phyloP scores from a whole-genome alignment of 35 echinoderm and acorn worm genomes.

The Apostichopus parvimensis region DNA sequence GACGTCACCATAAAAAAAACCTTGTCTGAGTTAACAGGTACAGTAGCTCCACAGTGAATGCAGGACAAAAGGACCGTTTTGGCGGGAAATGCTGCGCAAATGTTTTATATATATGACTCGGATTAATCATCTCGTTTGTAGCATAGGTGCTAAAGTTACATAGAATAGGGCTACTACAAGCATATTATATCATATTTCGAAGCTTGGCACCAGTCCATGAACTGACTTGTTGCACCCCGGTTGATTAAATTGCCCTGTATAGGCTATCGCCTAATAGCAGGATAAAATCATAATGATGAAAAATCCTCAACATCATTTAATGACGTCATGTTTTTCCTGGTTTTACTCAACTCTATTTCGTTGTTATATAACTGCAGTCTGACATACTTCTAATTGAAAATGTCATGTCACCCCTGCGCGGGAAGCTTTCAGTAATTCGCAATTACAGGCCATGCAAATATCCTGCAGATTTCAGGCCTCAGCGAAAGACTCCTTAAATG shows the following conservation, averaged over 20 bases:
- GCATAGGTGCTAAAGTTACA: no score
- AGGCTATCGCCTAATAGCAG: no score
- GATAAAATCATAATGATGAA: no score
- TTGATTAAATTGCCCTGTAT: not conserved
- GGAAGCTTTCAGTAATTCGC: not conserved
- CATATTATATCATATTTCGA: not conserved
- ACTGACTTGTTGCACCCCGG: not conserved
- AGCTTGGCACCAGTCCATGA: not conserved
- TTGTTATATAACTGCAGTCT: not conserved
- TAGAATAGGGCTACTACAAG: no score
- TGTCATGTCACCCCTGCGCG: not conserved
- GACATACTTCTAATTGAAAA: not conserved
- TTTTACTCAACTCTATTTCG: not conserved
- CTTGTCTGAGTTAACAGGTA: not conserved
- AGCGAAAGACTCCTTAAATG: not conserved
- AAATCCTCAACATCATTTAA: not conserved
- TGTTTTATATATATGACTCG: no score
- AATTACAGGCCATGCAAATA: not conserved
- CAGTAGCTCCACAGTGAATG: not conserved
- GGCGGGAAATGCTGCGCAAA: not conserved
- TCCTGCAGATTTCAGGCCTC: not conserved
- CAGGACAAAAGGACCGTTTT: not conserved
- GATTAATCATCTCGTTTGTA: no score
- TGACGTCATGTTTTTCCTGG: not conserved
- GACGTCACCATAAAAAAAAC: not conserved